Evolutionary conservation across 2,888 invertebrate genomes (phyloP).

Genomic region (Coremacera marginata): DNA sequence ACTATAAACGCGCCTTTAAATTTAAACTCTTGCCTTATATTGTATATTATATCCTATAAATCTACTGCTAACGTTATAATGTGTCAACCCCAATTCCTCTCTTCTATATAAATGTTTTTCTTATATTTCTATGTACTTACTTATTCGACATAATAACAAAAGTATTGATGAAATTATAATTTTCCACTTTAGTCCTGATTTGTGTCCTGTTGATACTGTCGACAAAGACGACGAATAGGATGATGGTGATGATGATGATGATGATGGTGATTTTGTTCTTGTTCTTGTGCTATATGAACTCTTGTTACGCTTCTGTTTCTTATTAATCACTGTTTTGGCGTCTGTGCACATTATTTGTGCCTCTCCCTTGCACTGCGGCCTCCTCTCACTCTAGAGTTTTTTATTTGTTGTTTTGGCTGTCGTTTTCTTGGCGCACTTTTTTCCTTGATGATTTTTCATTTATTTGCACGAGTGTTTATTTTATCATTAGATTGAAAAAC

Average conservation of each 20-base stretch:
- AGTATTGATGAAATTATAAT: slow-evolving; percentile 68
- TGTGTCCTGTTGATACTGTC: slow-evolving; percentile 45
- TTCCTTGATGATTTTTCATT: slow-evolving; percentile 6
- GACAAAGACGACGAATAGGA: background rate
- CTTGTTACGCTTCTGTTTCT: slow-evolving; percentile 12
- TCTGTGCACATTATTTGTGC: slow-evolving; percentile 34
- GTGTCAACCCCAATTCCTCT: slow-evolving; percentile 31
- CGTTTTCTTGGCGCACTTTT: background rate
- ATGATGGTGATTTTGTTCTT: background rate
- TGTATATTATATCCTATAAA: too few relatives aligned
- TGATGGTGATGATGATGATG: slow-evolving; percentile 12
- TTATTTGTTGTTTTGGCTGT: background rate
- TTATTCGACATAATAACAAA: slow-evolving; percentile 64
- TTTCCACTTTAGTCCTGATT: slow-evolving; percentile 67
- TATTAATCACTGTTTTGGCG: slow-evolving; percentile 7
- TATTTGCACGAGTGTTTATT: slow-evolving; percentile 22
- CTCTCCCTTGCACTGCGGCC: slow-evolving; percentile 10
- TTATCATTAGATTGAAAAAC: slow-evolving; percentile 19
- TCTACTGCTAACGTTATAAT: slow-evolving; percentile 12
- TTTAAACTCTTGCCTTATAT: too few relatives aligned
- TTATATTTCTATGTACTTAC: slow-evolving; percentile 57
- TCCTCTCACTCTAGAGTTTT: background rate
- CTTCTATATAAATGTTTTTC: background rate
- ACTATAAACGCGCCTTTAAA: too few relatives aligned
- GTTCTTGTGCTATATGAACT: background rate